Evolutionary conservation across 2,113 vertebrate species (phyloP).

Genomic region (Vulpes lagopus): DNA sequence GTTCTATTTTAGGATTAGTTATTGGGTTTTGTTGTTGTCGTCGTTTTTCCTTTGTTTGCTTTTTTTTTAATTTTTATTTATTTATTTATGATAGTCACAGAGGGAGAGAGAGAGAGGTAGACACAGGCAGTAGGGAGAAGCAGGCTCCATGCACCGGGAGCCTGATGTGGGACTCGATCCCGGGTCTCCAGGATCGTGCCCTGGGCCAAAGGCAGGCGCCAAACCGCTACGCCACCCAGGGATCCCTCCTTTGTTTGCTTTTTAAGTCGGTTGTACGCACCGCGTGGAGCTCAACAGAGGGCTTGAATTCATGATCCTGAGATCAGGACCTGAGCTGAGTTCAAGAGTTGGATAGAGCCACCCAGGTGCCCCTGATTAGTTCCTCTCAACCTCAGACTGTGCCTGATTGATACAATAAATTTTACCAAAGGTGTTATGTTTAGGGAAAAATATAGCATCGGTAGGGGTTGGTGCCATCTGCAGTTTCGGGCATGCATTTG

Average conservation of each 20-base stretch:
- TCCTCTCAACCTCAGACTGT: not conserved
- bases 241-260: not conserved
- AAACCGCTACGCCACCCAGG: too few species aligned
- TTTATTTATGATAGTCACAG: too few species aligned
- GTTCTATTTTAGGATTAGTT: not conserved
- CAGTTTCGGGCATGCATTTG: not conserved
- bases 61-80: too few species aligned
- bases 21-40: not conserved
- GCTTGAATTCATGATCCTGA: not conserved
- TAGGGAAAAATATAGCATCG: not conserved
- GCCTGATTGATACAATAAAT: not conserved
- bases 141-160: too few species aligned
- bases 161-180: too few species aligned
- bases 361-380: not conserved
- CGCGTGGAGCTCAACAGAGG: not conserved
- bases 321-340: not conserved
- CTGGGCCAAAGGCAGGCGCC: too few species aligned
- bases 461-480: not conserved
- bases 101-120: too few species aligned
- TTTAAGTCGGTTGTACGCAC: not conserved
- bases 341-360: not conserved
- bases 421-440: not conserved
- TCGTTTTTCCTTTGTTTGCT: not conserved
- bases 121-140: too few species aligned
- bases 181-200: too few species aligned